Evolutionary conservation across 2,797 vertebrate genomes (phyloP).

Genomic region (Periparus ater): DNA sequence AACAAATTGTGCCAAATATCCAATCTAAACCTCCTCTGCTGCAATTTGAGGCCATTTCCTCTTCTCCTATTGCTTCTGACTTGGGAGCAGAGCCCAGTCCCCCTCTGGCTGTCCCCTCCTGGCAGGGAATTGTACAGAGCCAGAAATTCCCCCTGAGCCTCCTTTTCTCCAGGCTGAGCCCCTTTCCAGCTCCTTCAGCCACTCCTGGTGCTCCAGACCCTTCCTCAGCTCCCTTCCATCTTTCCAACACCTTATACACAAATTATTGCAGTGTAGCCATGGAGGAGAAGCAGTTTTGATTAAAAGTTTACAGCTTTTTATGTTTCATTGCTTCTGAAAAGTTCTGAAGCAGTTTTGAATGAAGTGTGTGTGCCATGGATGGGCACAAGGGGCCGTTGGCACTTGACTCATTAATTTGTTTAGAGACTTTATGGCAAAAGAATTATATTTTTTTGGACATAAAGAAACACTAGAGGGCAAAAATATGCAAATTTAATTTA

Average conservation of each 20-base stretch:
- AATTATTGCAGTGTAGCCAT: background rate
- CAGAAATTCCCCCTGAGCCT: background rate
- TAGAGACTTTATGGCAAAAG: background rate
- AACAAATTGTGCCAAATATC: background rate
- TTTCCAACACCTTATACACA: background rate
- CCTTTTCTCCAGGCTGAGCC: background rate
- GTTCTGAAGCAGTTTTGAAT: background rate
- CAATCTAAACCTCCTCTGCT: background rate
- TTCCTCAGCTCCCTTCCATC: background rate
- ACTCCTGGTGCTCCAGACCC: background rate
- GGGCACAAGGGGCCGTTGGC: background rate
- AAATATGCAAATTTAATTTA: background rate
- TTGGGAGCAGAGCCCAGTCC: background rate
- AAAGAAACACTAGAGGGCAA: background rate
- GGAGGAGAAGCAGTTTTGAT: background rate
- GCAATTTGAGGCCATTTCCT: background rate
- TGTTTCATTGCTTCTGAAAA: background rate
- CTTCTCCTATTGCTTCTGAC: accelerated
- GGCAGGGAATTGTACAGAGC: background rate
- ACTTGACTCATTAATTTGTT: background rate
- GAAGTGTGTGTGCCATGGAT: background rate
- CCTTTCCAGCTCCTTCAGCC: background rate
- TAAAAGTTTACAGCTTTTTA: background rate
- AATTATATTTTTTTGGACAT: background rate
- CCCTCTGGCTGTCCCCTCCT: background rate